A percentile compares a stretch with the other conserved stretches of the same genome.
Conservation (phyloP, 2,888 invertebrate genomes). For the Drosophila testacea region DNA sequence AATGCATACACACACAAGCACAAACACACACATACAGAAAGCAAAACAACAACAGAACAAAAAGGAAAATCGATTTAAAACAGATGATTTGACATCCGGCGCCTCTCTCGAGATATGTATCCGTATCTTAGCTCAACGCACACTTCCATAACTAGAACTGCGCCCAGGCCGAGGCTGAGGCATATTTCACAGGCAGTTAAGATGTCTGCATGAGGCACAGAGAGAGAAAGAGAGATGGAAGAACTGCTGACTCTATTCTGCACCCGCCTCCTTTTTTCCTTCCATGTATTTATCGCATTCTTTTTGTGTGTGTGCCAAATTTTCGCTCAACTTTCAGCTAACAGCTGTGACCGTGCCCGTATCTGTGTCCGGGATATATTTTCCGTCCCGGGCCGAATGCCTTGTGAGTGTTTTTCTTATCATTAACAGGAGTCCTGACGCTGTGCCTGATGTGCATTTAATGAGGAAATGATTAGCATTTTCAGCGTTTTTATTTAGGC, state of each 20-base stretch:
- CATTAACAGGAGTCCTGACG: constrained; percentile 60
- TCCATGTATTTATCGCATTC: constrained; percentile 1
- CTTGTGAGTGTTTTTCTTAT: constrained; percentile 18
- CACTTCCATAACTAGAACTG: constrained; percentile 16
- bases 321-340: constrained; percentile 48
- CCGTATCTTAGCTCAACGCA: constrained; percentile 39
- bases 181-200: constrained; percentile 58
- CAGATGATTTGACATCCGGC: constrained; percentile 74
- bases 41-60: constrained; percentile 54
- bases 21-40: background rate
- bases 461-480: constrained; percentile 78
- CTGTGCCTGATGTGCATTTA: constrained; percentile 68
- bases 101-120: constrained; percentile 33
- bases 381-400: constrained; percentile 25
- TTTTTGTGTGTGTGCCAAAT: constrained; percentile 49
- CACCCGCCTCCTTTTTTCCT: background rate
- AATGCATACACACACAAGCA: constrained; percentile 17
- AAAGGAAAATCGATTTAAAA: constrained; percentile 74
- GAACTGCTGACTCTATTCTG: constrained; percentile 1
- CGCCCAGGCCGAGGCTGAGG: constrained; percentile 19
- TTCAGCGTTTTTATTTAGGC: constrained; percentile 31
- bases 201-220: constrained; percentile 34
- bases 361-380: constrained; percentile 13
- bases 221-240: background rate
- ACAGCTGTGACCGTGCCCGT: constrained; percentile 54